phyloP scores from a whole-genome alignment of 2,797 vertebrate genomes.

The Schizopygopsis malacanthus region DNA sequence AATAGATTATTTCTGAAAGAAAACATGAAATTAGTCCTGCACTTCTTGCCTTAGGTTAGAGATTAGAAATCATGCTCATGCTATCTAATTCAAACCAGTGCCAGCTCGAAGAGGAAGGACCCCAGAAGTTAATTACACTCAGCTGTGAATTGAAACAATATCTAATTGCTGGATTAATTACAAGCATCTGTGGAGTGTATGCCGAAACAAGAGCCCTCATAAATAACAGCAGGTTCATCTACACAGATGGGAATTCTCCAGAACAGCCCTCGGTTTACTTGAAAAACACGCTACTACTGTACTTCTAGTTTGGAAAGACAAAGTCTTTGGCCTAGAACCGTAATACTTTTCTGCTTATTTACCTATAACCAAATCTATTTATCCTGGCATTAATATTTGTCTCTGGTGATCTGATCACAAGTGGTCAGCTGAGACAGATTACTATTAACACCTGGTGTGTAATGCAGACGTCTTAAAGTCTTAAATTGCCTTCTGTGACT shows the following conservation, averaged over 20 bases:
- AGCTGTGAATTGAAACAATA: conserved; percentile 97
- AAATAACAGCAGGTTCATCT: conserved; percentile 92
- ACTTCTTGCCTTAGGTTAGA: conserved; percentile 91
- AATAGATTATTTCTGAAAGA: conserved; percentile 94
- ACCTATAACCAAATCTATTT: neutral
- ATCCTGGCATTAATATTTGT: conserved; percentile 7
- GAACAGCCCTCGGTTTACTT: conserved; percentile 80
- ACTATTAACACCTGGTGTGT: neutral
- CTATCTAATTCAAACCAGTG: conserved; percentile 88
- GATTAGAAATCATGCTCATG: conserved; percentile 91
- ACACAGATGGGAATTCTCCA: conserved; percentile 86
- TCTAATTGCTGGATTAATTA: conserved; percentile 99
- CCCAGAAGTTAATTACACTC: conserved; percentile 96
- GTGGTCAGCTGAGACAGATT: neutral
- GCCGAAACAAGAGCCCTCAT: conserved; percentile 90
- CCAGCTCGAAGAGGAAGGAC: conserved; percentile 87
- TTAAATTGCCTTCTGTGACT: neutral
- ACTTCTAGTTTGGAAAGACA: conserved; percentile 66
- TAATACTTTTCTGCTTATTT: neutral
- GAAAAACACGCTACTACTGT: conserved; percentile 71
- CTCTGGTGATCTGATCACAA: neutral
- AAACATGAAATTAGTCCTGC: conserved; percentile 92
- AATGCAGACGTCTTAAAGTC: neutral
- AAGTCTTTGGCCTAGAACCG: neutral
- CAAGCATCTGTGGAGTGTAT: conserved; percentile 89